Evolutionary conservation across 1,140 invertebrate species (phyloP).

Genomic region (Coelopa frigida): DNA sequence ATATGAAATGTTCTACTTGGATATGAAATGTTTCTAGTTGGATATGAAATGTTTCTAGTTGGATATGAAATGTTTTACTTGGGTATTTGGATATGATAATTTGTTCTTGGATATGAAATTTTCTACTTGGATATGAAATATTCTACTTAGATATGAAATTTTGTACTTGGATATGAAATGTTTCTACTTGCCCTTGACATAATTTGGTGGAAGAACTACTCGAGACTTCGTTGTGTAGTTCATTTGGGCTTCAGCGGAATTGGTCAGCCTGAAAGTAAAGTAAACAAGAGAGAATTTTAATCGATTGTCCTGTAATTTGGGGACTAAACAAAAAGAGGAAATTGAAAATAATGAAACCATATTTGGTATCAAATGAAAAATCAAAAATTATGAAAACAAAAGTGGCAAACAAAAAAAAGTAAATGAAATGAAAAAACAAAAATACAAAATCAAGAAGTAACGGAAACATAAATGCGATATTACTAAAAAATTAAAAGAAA

Average conservation of each 20-base stretch:
- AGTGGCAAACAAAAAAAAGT: too few relatives aligned
- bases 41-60: conserved; percentile 7
- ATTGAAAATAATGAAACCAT: background rate
- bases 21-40: conserved; percentile 2
- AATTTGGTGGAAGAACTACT: conserved; percentile 59
- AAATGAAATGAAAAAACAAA: too few relatives aligned
- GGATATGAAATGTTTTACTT: conserved; percentile 10
- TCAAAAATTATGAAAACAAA: too few relatives aligned
- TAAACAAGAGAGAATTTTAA: background rate
- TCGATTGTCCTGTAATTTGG: background rate
- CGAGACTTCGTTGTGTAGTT: conserved; percentile 58
- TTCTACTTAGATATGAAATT: background rate
- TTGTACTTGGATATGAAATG: background rate
- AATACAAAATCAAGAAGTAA: background rate
- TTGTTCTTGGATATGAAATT: background rate
- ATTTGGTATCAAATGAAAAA: background rate
- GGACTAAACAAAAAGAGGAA: background rate
- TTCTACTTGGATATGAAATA: background rate
- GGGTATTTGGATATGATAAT: background rate
- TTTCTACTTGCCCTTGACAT: conserved; percentile 58
- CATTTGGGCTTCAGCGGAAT: conserved; percentile 48
- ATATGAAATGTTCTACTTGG: background rate
- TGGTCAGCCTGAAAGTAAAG: conserved; percentile 37
- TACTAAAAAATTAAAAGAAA: background rate
- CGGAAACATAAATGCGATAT: background rate